A percentile compares a stretch with the other conserved stretches of the same genome.
These are phyloP conservation scores for Paramuricea clavata DNA, from an alignment of 92 coral and sea anemone species.

Conservation along the genomic window DNA sequence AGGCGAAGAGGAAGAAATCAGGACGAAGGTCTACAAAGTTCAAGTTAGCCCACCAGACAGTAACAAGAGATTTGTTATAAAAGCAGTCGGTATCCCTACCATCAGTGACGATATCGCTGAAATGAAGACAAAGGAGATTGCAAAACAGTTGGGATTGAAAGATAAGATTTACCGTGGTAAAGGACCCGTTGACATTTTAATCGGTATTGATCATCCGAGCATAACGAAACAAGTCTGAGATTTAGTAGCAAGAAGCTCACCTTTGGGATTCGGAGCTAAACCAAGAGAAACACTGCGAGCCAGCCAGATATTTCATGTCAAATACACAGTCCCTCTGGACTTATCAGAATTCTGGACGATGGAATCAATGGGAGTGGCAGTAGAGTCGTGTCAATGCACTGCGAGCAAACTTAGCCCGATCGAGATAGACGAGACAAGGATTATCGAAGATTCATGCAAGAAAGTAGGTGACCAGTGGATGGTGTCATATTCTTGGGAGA, in stretches of 20 bases:
- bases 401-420: constrained; percentile 66
- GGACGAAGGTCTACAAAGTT: neutral
- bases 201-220: constrained; percentile 64
- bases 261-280: constrained; percentile 65
- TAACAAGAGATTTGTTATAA: neutral
- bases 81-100: neutral
- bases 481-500: constrained; percentile 50
- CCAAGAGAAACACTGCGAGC: neutral
- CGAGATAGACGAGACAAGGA: constrained; percentile 66
- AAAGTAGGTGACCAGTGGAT: constrained; percentile 42
- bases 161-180: constrained; percentile 37
- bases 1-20: neutral
- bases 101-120: neutral
- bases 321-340: constrained; percentile 61
- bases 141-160: constrained; percentile 4
- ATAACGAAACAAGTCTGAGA: constrained; percentile 59
- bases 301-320: constrained; percentile 41
- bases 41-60: neutral
- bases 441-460: constrained; percentile 28
- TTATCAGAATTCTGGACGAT: constrained; percentile 65
- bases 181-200: constrained; percentile 56
- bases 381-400: constrained; percentile 69
- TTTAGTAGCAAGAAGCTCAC: constrained; percentile 47
- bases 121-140: neutral
- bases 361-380: constrained; percentile 70